Evolutionary conservation across 2,113 vertebrate genomes (phyloP).

Genomic region (Tragelaphus scriptus): DNA sequence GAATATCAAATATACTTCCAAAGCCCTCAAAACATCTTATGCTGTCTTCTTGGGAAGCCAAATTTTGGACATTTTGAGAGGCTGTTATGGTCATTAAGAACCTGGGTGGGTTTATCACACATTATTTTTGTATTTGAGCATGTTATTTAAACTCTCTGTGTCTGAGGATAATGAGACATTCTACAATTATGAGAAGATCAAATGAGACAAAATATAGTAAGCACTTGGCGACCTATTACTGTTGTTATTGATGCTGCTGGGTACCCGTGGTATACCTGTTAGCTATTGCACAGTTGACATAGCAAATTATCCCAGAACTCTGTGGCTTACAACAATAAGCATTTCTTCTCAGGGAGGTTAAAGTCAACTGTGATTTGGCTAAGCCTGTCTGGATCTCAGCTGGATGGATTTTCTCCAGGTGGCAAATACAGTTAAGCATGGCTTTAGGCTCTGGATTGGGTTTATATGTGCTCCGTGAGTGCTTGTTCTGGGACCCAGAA

Average conservation of each 20-base stretch:
- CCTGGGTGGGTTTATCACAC: not conserved
- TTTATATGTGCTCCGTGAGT: not conserved
- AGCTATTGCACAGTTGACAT: not conserved
- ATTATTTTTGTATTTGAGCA: not conserved
- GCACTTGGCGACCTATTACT: not conserved
- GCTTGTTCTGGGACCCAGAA: not conserved
- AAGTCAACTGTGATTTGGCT: not conserved
- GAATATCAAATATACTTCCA: not conserved
- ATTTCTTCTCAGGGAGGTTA: not conserved
- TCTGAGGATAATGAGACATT: not conserved
- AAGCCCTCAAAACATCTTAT: not conserved
- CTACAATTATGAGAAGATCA: not conserved
- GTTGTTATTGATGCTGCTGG: not conserved
- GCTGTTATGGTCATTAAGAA: not conserved
- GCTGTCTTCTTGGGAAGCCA: not conserved
- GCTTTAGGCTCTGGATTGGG: not conserved
- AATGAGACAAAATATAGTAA: not conserved
- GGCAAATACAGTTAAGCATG: not conserved
- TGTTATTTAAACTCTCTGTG: not conserved
- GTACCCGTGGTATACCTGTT: not conserved
- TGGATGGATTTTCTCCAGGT: not conserved
- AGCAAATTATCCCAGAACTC: not conserved
- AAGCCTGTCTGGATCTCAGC: not conserved
- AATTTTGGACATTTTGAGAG: not conserved
- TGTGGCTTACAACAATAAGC: not conserved